Evolutionary conservation across 2,797 vertebrate genomes (phyloP), one percentile per base, ranked within the genome.

Genomic region (Sitta carolinensis): DNA sequence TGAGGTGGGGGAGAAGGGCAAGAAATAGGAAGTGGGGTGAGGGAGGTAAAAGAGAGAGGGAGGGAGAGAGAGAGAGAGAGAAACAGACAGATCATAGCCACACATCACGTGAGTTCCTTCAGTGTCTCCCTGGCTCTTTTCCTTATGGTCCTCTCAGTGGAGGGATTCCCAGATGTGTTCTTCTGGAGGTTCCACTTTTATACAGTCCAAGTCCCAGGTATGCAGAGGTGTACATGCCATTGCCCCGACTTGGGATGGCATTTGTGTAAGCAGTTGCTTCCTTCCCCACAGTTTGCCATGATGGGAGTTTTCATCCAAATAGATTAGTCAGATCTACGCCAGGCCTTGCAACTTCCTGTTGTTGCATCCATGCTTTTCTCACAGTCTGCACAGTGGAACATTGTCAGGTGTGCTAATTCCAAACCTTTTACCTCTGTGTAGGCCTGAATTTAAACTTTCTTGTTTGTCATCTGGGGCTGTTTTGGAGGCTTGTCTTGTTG

Each of bases 201-300:
- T 14, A 47, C 16, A 14, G 13, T 45, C 13, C 40, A 38, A 38
- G 14, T 29, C 19, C 23, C 47, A 61, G 47, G 19, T 21, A 25
- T 20, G 16, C 72, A 76, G 29, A 38, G 27, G 16, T 0, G 0
- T 10, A 25, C 0, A 0, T 38, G 47, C 27, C n/a, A 2, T 13
- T 29, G 13, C 9, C 9, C 16, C 55, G 47, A 0, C 11, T 21
- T 54, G 55, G 13, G 10, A 54, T 54, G 57, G 11, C 6, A 25
- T 5, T 3, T 14, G 16, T 29, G 11, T 30, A 34, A 40, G 23
- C 13, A 40, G 40, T 6, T 45, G 6, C 23, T 47, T 61, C 23
- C 40, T 47, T 68, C 15, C 45, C 20, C 40, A 32, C 18, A 6
- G 9, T 26, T 40, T 25, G 29, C 5, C n/a, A 17, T 10, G 7